These are phyloP conservation scores for Drosophila micromelanica DNA, from an alignment of 1,140 invertebrate genomes.

Conservation along the genomic window DNA sequence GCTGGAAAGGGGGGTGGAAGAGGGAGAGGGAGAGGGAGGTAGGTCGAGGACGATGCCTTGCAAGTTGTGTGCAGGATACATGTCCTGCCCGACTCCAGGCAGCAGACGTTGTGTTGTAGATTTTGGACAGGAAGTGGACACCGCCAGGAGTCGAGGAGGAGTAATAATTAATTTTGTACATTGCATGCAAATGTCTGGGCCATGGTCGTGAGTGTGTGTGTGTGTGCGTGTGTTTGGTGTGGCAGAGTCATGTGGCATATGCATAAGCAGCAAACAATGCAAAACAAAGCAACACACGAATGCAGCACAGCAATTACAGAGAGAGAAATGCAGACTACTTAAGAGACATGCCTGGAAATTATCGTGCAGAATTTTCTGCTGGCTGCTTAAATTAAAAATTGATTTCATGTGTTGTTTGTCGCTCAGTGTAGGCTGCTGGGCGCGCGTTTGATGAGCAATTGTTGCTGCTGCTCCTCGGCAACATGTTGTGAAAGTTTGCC, in stretches of 20 bases:
- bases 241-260: slow-evolving; percentile 58
- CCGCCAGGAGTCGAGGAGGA: slow-evolving; percentile 38
- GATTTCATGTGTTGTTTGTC: not conserved
- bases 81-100: slow-evolving; percentile 65
- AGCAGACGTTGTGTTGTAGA: slow-evolving; percentile 60
- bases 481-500: slow-evolving; percentile 72
- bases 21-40: not conserved
- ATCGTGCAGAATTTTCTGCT: too few relatives aligned
- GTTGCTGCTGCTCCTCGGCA: slow-evolving; percentile 50
- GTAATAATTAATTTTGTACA: slow-evolving; percentile 82
- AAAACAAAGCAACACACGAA: slow-evolving; percentile 47
- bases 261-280: slow-evolving; percentile 74
- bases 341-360: not conserved
- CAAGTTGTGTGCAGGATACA: slow-evolving; percentile 75
- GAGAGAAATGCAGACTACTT: slow-evolving; percentile 1
- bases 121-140: slow-evolving; percentile 69
- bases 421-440: not conserved
- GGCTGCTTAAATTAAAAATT: not conserved
- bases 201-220: slow-evolving; percentile 5
- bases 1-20: not conserved
- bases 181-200: slow-evolving; percentile 79
- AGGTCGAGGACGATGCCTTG: slow-evolving; percentile 60
- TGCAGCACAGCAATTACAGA: slow-evolving; percentile 41
- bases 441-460: slow-evolving; percentile 28
- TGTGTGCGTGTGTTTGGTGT: too few relatives aligned